These are phyloP conservation scores for Micropterix aruncella DNA, from an alignment of 2,888 invertebrate genomes.

Conservation along the genomic window DNA sequence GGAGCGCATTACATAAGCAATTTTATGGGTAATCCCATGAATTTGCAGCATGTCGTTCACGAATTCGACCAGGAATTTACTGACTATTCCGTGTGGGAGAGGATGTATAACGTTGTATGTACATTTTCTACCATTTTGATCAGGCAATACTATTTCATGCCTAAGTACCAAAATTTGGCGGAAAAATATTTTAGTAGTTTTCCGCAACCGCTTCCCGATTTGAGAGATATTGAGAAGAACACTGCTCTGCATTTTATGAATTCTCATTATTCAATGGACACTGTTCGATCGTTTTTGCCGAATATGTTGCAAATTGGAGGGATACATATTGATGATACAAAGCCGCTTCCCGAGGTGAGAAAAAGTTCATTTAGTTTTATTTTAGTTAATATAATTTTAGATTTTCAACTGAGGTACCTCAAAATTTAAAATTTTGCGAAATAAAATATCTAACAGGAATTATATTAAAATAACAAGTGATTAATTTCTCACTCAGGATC, in stretches of 20 bases:
- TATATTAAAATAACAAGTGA: too few species aligned
- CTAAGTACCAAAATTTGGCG: slow-evolving; percentile 21
- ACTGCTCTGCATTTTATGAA: slow-evolving; percentile 31
- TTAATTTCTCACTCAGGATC: too few species aligned
- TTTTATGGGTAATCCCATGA: slow-evolving; percentile 10
- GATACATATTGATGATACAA: slow-evolving; percentile 29
- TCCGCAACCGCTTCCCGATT: slow-evolving; percentile 19
- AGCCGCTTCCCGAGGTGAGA: slow-evolving; percentile 15
- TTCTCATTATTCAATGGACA: slow-evolving; percentile 28
- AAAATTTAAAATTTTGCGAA: too few species aligned
- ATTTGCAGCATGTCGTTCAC: slow-evolving; percentile 29
- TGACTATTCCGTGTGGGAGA: slow-evolving; percentile 30
- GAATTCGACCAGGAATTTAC: slow-evolving; percentile 21
- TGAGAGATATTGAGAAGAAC: slow-evolving; percentile 25
- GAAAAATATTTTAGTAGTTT: slow-evolving; percentile 19
- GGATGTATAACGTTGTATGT: slow-evolving; percentile 13
- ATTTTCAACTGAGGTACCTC: too few species aligned
- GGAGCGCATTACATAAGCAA: slow-evolving; percentile 10
- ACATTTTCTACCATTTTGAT: background rate
- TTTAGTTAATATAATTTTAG: too few species aligned
- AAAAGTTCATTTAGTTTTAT: slow-evolving; percentile 12
- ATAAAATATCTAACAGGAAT: too few species aligned
- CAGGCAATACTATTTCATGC: slow-evolving; percentile 19
- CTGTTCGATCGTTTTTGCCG: slow-evolving; percentile 25
- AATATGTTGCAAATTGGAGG: slow-evolving; percentile 37